These are phyloP conservation scores for Uropsilus gracilis DNA, from an alignment of 2,113 vertebrate genomes.

Conservation along the genomic window DNA sequence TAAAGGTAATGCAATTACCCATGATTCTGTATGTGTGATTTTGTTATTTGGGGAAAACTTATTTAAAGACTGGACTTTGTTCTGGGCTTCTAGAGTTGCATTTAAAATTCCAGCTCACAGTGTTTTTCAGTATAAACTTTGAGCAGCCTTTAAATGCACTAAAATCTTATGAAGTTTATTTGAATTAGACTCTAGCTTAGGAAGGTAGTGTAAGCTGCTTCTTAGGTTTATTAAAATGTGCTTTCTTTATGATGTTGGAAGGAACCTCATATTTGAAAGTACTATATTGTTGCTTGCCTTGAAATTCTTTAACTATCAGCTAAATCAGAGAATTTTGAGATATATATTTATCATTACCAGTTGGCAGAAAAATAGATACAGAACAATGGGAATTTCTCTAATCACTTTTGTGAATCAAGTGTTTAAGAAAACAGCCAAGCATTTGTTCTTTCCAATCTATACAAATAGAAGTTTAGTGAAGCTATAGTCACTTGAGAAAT, in stretches of 20 bases:
- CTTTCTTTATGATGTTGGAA: not conserved
- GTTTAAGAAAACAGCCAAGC: not conserved
- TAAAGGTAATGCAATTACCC: not conserved
- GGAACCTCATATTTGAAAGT: not conserved
- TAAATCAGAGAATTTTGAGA: constrained; percentile 8
- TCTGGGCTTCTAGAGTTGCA: not conserved
- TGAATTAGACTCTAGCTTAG: fast-evolving
- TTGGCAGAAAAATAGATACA: not conserved
- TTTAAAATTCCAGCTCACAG: not conserved
- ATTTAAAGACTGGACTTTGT: constrained; percentile 26
- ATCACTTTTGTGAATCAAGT: not conserved
- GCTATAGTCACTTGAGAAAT: not conserved
- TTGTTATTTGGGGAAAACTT: not conserved
- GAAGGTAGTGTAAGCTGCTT: not conserved
- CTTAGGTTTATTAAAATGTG: constrained; percentile 36
- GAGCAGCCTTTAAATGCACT: not conserved
- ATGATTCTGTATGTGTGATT: not conserved
- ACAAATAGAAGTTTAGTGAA: not conserved
- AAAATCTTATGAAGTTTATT: not conserved
- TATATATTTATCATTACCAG: not conserved
- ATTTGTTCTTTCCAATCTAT: not conserved
- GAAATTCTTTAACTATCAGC: not conserved
- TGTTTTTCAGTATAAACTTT: not conserved
- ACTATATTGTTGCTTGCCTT: not conserved
- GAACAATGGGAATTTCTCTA: not conserved